Conservation (phyloP, 2,113 vertebrate genomes). For the Gorsachius goisagi region DNA sequence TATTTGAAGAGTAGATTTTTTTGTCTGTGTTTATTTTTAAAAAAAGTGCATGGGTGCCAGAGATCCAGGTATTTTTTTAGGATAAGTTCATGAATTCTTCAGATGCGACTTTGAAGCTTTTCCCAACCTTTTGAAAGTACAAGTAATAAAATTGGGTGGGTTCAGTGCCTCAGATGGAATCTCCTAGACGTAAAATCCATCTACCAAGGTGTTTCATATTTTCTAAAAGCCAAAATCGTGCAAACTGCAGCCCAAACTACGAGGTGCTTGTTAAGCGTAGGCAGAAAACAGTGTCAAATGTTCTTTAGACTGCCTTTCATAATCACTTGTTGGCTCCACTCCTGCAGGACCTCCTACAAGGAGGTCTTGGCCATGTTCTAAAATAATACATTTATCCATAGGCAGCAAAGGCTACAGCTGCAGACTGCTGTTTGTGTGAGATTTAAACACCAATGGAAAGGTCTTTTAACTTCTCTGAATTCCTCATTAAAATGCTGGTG, state of each 20-base stretch:
- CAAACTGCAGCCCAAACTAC: slow-evolving; percentile 42
- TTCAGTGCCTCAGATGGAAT: slow-evolving; percentile 62
- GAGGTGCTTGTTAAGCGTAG: slow-evolving; percentile 46
- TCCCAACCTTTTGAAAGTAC: slow-evolving; percentile 55
- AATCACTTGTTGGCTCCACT: slow-evolving; percentile 45
- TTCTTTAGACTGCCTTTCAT: slow-evolving; percentile 54
- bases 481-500: slow-evolving; percentile 42
- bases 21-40: neutral
- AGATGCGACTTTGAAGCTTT: slow-evolving; percentile 65
- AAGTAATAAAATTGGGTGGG: slow-evolving; percentile 64
- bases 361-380: slow-evolving; percentile 41
- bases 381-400: slow-evolving; percentile 55
- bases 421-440: slow-evolving; percentile 47
- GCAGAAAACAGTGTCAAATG: slow-evolving; percentile 60
- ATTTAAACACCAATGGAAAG: slow-evolving; percentile 48
- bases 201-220: slow-evolving; percentile 71
- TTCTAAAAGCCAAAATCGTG: slow-evolving; percentile 49
- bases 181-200: slow-evolving; percentile 58
- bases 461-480: slow-evolving; percentile 40
- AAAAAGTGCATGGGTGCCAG: slow-evolving; percentile 26
- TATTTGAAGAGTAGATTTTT: neutral
- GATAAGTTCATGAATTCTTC: slow-evolving; percentile 36
- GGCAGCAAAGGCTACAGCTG: slow-evolving; percentile 40
- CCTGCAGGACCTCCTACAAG: slow-evolving; percentile 35
- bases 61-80: slow-evolving; percentile 43